Conservation (phyloP, 2,888 invertebrate species). For the Lepidocyrtinus sp. region DNA sequence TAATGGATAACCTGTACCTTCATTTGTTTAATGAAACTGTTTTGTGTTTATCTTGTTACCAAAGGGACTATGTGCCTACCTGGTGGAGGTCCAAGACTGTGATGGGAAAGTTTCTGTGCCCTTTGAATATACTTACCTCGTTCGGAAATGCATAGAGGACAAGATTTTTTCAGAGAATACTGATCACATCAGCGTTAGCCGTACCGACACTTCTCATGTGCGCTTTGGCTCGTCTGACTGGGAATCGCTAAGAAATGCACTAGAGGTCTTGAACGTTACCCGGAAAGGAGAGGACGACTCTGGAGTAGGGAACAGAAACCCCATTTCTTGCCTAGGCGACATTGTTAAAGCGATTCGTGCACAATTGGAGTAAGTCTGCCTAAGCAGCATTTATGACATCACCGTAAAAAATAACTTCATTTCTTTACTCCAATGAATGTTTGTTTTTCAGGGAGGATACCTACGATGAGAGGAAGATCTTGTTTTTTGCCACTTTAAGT, state of each 20-base stretch:
- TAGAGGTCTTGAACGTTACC: constrained; percentile 7
- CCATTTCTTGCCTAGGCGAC: constrained; percentile 28
- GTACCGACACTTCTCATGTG: constrained; percentile 36
- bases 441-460: constrained; percentile 58
- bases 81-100: constrained; percentile 43
- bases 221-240: constrained; percentile 44
- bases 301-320: not conserved
- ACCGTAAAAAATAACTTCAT: not conserved
- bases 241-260: constrained; percentile 42
- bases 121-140: constrained; percentile 27
- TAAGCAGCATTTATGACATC: too few relatives aligned
- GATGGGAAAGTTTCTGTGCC: constrained; percentile 29
- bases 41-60: too few relatives aligned
- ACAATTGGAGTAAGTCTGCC: constrained; percentile 43
- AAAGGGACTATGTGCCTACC: constrained; percentile 58
- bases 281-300: not conserved
- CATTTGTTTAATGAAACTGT: too few relatives aligned
- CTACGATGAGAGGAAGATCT: constrained; percentile 57
- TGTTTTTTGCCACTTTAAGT: constrained; percentile 58
- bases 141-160: constrained; percentile 56
- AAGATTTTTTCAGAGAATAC: constrained; percentile 63
- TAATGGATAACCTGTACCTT: too few relatives aligned
- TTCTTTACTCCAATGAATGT: too few relatives aligned
- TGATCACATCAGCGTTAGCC: constrained; percentile 48
- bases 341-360: constrained; percentile 31